Percentiles rank a stretch among this genome's conserved stretches.
phyloP scores from a whole-genome alignment of 2,888 invertebrate genomes.

The Stratiomys singularior region DNA sequence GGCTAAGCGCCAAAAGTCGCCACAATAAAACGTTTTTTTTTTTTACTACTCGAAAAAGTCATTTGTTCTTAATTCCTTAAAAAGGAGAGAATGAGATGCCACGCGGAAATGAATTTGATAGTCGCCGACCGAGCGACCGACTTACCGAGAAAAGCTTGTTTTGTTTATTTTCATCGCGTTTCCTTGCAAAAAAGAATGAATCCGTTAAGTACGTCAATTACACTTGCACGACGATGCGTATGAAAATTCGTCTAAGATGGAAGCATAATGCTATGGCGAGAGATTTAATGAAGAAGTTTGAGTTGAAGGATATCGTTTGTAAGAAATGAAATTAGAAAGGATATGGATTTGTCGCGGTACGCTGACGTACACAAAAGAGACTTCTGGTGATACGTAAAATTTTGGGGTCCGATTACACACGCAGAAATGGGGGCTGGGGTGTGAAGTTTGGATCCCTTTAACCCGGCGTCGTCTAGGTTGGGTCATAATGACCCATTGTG shows the following conservation, averaged over 20 bases:
- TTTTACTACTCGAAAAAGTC: neutral
- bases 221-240: neutral
- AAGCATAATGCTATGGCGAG: too few relatives aligned
- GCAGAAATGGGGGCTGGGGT: too few relatives aligned
- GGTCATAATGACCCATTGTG: too few relatives aligned
- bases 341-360: too few relatives aligned
- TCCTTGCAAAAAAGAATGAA: neutral
- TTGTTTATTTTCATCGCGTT: neutral
- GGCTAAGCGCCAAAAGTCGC: slow-evolving; percentile 4
- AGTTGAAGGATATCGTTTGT: too few relatives aligned
- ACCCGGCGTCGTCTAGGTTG: too few relatives aligned
- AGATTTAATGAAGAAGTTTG: too few relatives aligned
- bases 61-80: neutral
- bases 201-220: neutral
- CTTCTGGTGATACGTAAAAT: too few relatives aligned
- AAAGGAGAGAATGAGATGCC: slow-evolving; percentile 11
- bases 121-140: slow-evolving; percentile 5
- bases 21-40: neutral
- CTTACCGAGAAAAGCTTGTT: slow-evolving; percentile 7
- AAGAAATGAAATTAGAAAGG: too few relatives aligned
- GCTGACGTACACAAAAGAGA: too few relatives aligned
- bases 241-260: neutral
- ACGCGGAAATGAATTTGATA: slow-evolving; percentile 22
- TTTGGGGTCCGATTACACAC: too few relatives aligned
- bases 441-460: too few relatives aligned